These are phyloP conservation scores for Tachuris rubrigastra DNA, from an alignment of 2,113 vertebrate species.

Conservation along the genomic window DNA sequence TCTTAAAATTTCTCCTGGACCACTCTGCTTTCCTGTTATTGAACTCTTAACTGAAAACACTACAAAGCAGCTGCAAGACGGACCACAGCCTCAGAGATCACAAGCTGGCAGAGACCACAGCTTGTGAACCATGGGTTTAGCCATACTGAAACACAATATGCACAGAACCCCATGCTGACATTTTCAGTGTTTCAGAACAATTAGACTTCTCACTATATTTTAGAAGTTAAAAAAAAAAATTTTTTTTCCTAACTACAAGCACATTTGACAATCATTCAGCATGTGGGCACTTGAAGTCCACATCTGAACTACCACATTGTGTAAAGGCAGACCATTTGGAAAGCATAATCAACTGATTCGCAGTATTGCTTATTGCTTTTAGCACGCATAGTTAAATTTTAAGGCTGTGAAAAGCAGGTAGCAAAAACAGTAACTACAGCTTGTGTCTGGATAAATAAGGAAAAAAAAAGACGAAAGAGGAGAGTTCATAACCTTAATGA, in stretches of 20 bases:
- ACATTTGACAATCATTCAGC: neutral
- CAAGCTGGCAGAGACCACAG: neutral
- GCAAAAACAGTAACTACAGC: neutral
- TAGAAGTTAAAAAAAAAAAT: neutral
- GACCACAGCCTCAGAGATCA: neutral
- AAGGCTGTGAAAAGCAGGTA: constrained; percentile 42
- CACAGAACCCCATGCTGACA: neutral
- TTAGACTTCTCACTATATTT: neutral
- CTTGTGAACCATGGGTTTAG: neutral
- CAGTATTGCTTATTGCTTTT: neutral
- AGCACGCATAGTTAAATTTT: neutral
- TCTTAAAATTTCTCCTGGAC: neutral
- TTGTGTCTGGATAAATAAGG: neutral
- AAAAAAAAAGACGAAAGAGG: neutral
- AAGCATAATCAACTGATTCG: neutral
- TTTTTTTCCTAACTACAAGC: neutral
- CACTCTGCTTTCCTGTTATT: neutral
- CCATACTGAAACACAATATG: neutral
- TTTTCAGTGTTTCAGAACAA: neutral
- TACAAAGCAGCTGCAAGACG: neutral
- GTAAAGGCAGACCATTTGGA: constrained; percentile 1
- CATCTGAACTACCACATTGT: neutral
- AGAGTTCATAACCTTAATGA: neutral
- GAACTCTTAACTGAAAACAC: neutral
- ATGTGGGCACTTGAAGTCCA: neutral